phyloP scores from a whole-genome alignment of 2,888 invertebrate genomes.

The Mayetiola destructor region DNA sequence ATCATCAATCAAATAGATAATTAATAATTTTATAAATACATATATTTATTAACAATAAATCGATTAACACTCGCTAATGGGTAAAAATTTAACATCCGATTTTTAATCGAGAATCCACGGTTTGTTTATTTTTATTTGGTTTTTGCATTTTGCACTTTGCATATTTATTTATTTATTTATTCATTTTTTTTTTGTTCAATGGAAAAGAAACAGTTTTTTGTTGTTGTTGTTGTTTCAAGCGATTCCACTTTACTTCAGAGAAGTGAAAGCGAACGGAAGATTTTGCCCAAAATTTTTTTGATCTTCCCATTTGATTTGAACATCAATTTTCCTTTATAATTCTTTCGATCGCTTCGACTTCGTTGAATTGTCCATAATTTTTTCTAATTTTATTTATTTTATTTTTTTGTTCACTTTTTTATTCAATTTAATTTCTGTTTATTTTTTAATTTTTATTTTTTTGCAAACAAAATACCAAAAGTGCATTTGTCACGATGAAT shows the following conservation, averaged over 20 bases:
- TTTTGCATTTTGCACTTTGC: not conserved
- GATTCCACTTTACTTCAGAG: no score
- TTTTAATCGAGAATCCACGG: slow-evolving; percentile 1
- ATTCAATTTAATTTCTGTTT: not conserved
- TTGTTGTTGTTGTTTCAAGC: not conserved
- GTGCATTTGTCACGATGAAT: no score
- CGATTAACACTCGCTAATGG: slow-evolving; percentile 9
- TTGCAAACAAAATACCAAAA: no score
- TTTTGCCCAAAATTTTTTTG: not conserved
- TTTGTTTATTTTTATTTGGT: not conserved
- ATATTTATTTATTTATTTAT: not conserved
- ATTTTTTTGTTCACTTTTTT: not conserved
- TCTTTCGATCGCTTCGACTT: not conserved
- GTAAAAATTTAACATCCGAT: slow-evolving; percentile 3
- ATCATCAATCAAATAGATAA: no score
- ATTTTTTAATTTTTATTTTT: not conserved
- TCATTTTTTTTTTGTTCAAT: not conserved
- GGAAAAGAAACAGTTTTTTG: no score
- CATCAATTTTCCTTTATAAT: not conserved
- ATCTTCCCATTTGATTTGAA: not conserved
- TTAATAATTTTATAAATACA: no score
- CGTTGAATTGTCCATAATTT: not conserved
- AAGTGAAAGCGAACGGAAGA: no score
- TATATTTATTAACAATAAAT: slow-evolving; percentile 9
- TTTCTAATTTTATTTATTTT: not conserved